Evolutionary conservation across 2,113 vertebrate genomes (phyloP), one percentile per base, ranked within the genome.

Genomic region (Nyctibius bracteatus): DNA sequence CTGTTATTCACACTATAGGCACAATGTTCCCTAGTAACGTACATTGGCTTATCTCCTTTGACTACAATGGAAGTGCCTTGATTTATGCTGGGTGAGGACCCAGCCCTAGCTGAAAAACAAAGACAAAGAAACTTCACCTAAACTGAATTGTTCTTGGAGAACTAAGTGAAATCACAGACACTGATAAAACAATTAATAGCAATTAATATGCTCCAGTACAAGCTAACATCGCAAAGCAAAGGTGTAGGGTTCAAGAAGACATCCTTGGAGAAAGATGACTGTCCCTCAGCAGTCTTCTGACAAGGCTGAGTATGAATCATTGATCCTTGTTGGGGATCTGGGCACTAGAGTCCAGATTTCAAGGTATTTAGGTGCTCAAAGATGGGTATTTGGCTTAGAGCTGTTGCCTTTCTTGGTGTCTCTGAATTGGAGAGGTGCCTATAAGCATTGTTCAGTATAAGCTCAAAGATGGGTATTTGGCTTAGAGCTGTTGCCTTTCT

Each of bases 51-150:
- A 74, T 13, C 15, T 92, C 47, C 66, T 81, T 65, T 75, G 61
- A 82, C 49, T 91, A 52, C 78, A 83, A 52, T 87, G 78, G 57
- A 75, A 65, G 33, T 51, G 80, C 49, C 39, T 90, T 81, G 33
- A 75, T 93, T 84, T 86, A 27, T 74, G 35, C 44, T 67, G n/a
- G 59, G 3, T 79, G 31, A 86, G 62, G 62, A 82, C 55, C 15
- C 70, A 81, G 54, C 20, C 37, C 49, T 46, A 31, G 37, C 39
- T 94, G 61, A 49, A 94, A 87, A 81, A 41, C 25, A 92, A 62
- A 94, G 88, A 86, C 18, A 71, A 88, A 86, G 92, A 91, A 79
- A 41, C 49, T 68, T 90, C 39, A 79, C n/a, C n/a, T 57, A 20
- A 93, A 88, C 18, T 10, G 7, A 88, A 57, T 49, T 81, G 55